Conservation (phyloP, 2,797 vertebrate genomes). For the Synanceia verrucosa region DNA sequence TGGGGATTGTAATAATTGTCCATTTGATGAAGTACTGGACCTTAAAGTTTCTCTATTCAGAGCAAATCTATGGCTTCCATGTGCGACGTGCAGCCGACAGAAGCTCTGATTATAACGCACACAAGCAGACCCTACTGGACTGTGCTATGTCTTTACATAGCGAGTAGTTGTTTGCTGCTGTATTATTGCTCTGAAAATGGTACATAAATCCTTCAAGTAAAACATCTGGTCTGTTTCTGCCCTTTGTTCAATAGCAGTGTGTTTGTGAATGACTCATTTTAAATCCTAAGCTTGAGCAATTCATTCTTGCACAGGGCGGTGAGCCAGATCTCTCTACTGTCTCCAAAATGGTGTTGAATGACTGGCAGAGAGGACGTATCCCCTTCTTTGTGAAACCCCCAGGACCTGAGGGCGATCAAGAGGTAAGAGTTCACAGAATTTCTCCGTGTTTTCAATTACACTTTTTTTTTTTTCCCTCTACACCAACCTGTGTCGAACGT, state of each 20-base stretch:
- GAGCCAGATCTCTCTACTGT: conserved; percentile 94
- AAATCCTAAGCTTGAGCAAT: background rate
- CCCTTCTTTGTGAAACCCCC: conserved; percentile 98
- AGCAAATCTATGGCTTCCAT: no score
- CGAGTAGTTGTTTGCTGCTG: no score
- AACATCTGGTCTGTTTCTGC: background rate
- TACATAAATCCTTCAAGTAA: no score
- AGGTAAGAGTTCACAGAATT: conserved; percentile 75
- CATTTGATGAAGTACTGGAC: conserved; percentile 5
- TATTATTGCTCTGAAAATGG: no score
- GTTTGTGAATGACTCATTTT: background rate
- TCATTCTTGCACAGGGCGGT: conserved; percentile 85
- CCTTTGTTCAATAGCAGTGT: background rate
- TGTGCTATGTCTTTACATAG: no score
- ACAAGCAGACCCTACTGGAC: no score
- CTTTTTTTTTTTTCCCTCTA: no score
- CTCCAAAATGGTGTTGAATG: conserved; percentile 98
- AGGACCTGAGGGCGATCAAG: conserved; percentile 78
- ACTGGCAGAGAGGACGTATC: conserved; percentile 98
- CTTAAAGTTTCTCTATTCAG: no score
- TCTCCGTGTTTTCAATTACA: background rate
- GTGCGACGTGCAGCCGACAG: no score
- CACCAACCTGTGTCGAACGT: background rate
- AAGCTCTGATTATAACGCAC: no score
- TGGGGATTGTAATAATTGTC: background rate